These are phyloP conservation scores for Bolborhynchus lineola DNA, from an alignment of 2,113 vertebrate genomes.

Conservation along the genomic window DNA sequence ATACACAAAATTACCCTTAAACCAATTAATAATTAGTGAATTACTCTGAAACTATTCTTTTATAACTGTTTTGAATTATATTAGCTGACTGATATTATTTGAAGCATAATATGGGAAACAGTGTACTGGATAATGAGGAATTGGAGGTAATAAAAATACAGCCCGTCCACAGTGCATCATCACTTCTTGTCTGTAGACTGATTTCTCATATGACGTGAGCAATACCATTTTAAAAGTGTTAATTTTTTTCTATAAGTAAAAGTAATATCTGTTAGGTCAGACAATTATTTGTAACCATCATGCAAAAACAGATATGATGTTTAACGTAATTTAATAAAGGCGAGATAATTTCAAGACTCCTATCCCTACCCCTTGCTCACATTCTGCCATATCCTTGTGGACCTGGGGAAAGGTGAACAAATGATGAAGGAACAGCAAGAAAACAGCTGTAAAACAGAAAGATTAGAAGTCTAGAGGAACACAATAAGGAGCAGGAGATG, in stretches of 20 bases:
- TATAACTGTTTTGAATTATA: neutral
- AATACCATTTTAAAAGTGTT: neutral
- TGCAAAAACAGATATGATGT: neutral
- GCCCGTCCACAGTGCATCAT: rapidly evolving
- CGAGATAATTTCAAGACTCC: neutral
- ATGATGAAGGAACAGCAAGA: neutral
- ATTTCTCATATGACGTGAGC: neutral
- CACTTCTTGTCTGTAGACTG: neutral
- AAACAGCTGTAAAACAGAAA: neutral
- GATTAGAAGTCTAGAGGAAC: neutral
- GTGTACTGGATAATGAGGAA: neutral
- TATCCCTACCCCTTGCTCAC: neutral
- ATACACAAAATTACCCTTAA: neutral
- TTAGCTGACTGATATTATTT: neutral
- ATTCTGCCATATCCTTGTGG: neutral
- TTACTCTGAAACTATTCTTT: neutral
- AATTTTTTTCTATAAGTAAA: neutral
- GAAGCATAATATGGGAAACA: neutral
- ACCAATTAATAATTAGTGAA: neutral
- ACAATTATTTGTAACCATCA: neutral
- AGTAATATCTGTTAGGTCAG: neutral
- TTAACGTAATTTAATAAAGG: neutral
- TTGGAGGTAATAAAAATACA: neutral
- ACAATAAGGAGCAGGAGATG: neutral
- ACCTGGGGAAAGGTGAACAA: neutral